These are phyloP conservation scores for Alloplasta piceator DNA, from an alignment of 2,888 invertebrate species.

Conservation along the genomic window DNA sequence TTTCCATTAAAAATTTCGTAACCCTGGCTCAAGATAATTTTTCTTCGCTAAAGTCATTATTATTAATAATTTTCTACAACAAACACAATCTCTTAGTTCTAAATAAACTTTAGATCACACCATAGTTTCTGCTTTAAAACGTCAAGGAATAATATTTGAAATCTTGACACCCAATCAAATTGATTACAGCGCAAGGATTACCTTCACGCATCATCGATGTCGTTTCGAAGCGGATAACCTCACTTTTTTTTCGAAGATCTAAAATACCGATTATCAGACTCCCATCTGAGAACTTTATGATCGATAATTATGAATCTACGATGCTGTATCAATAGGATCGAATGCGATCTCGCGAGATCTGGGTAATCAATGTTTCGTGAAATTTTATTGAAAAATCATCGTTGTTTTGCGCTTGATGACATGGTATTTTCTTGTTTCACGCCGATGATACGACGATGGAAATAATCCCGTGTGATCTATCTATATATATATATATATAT, in stretches of 20 bases:
- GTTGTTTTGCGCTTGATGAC: conserved; percentile 33
- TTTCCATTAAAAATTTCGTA: too few species aligned
- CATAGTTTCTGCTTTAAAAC: too few species aligned
- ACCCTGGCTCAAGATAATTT: too few species aligned
- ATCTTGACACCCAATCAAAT: too few species aligned
- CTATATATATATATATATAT: neutral
- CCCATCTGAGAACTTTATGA: conserved; percentile 15
- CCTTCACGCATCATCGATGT: too few species aligned
- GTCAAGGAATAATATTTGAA: too few species aligned
- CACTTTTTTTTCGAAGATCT: neutral
- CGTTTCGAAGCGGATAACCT: too few species aligned
- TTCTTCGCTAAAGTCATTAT: too few species aligned
- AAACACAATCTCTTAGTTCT: too few species aligned
- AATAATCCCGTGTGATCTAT: neutral
- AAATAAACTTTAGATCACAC: too few species aligned
- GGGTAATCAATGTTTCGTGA: conserved; percentile 46
- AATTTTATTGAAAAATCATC: conserved; percentile 53
- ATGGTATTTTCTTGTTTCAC: conserved; percentile 42
- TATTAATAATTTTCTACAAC: too few species aligned
- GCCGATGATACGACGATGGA: neutral
- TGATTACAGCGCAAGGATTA: too few species aligned
- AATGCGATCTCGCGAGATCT: conserved; percentile 27
- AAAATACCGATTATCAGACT: conserved; percentile 21
- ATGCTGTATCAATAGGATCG: neutral
- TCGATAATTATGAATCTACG: conserved; percentile 36